A percentile compares a stretch with the other conserved stretches of the same genome.
These are phyloP conservation scores for Sebastes oblongus DNA, from an alignment of 2,797 vertebrate species.

Conservation along the genomic window DNA sequence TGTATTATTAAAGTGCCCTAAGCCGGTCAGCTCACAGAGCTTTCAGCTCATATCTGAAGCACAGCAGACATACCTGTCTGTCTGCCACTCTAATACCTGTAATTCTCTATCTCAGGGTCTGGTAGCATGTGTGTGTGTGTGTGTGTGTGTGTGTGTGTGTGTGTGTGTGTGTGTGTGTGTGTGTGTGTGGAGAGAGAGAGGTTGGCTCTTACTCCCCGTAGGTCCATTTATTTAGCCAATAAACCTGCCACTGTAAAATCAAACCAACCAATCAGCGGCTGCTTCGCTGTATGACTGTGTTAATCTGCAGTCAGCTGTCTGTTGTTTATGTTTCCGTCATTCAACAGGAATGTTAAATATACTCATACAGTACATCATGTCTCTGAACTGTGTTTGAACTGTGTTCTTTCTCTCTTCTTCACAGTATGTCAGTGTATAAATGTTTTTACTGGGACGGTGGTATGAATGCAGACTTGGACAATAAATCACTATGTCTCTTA, in stretches of 20 bases:
- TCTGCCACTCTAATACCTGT: constrained; percentile 54
- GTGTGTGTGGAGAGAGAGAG: no score
- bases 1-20: constrained; percentile 43
- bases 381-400: background rate
- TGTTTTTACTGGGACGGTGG: background rate
- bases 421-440: background rate
- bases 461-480: background rate
- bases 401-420: background rate
- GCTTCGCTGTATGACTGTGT: background rate
- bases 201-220: background rate
- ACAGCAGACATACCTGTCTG: constrained; percentile 57
- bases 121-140: background rate
- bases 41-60: constrained; percentile 45
- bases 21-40: constrained; percentile 23
- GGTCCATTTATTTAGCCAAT: background rate
- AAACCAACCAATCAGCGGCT: background rate
- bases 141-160: background rate
- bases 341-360: background rate
- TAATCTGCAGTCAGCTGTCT: background rate
- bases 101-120: constrained; percentile 38
- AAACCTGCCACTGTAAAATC: background rate
- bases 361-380: background rate
- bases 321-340: background rate
- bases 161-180: background rate
- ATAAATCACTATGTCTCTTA: background rate